A percentile compares a stretch with the other conserved stretches of the same genome.
Evolutionary conservation across 2,797 vertebrate species (phyloP).

Genomic region (Spondyliosoma cantharus): DNA sequence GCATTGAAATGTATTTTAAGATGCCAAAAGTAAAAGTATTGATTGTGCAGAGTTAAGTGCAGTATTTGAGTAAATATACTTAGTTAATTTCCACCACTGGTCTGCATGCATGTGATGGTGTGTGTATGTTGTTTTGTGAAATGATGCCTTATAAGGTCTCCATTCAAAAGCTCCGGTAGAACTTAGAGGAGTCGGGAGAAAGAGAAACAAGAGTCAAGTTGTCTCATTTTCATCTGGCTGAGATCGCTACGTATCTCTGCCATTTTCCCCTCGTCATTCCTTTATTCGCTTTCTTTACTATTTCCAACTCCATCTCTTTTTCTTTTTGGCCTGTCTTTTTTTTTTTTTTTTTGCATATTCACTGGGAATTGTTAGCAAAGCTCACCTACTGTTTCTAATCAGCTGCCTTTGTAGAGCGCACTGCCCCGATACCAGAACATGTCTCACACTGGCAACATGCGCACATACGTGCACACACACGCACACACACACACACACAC

Average conservation of each 20-base stretch:
- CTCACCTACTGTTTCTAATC: conserved; percentile 87
- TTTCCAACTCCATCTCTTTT: conserved; percentile 51
- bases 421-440: conserved; percentile 63
- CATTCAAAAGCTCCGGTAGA: conserved; percentile 26
- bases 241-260: conserved; percentile 7
- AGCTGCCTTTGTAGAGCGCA: conserved; percentile 81
- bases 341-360: conserved; percentile 75
- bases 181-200: conserved; percentile 24
- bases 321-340: conserved; percentile 32
- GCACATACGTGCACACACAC: conserved; percentile 11
- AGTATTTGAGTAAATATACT: too few species aligned
- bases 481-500: neutral
- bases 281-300: conserved; percentile 38
- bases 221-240: conserved; percentile 18
- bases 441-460: conserved; percentile 65
- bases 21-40: too few species aligned
- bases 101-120: conserved; percentile 5
- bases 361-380: conserved; percentile 74
- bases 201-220: conserved; percentile 28
- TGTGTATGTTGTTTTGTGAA: conserved; percentile 51
- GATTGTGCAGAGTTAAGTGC: too few species aligned
- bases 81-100: neutral
- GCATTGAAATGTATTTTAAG: too few species aligned
- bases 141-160: conserved; percentile 42
- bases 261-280: conserved; percentile 10